Conservation (phyloP, 2,888 invertebrate species). For the Platerodrilus igneus region DNA sequence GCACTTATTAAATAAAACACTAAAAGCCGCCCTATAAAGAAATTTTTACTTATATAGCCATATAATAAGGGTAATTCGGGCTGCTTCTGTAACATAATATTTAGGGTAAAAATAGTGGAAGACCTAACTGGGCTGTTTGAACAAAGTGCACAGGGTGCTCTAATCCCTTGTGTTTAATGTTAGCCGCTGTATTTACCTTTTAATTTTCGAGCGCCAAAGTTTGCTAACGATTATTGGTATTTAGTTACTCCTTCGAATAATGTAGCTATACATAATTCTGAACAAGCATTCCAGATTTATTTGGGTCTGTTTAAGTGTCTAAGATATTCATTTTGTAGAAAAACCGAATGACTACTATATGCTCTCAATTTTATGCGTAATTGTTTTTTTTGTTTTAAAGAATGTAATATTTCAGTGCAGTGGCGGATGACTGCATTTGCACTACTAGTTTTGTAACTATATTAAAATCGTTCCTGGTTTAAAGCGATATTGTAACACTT, state of each 20-base stretch:
- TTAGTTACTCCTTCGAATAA: constrained; percentile 11
- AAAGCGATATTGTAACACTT: too few species aligned
- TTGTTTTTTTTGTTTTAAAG: too few species aligned
- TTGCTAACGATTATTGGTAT: neutral
- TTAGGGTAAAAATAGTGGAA: constrained; percentile 20
- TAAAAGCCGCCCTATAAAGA: constrained; percentile 16
- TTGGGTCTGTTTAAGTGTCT: too few species aligned
- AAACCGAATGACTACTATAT: too few species aligned
- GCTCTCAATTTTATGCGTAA: too few species aligned
- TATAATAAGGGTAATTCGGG: constrained; percentile 21
- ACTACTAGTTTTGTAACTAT: too few species aligned
- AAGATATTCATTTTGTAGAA: too few species aligned
- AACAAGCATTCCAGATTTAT: too few species aligned
- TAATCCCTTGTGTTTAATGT: constrained; percentile 16
- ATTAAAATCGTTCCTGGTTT: too few species aligned
- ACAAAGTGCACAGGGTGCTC: constrained; percentile 18
- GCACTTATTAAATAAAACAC: constrained; percentile 16
- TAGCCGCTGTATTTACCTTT: constrained; percentile 20
- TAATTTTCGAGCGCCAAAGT: constrained; percentile 10
- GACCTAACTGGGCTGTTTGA: constrained; percentile 17
- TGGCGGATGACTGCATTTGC: too few species aligned
- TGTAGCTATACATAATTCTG: too few species aligned
- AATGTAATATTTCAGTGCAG: too few species aligned
- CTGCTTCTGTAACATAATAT: constrained; percentile 24
- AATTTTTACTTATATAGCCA: constrained; percentile 12